Evolutionary conservation across 2,113 vertebrate species (phyloP).

Genomic region (Eptesicus fuscus): DNA sequence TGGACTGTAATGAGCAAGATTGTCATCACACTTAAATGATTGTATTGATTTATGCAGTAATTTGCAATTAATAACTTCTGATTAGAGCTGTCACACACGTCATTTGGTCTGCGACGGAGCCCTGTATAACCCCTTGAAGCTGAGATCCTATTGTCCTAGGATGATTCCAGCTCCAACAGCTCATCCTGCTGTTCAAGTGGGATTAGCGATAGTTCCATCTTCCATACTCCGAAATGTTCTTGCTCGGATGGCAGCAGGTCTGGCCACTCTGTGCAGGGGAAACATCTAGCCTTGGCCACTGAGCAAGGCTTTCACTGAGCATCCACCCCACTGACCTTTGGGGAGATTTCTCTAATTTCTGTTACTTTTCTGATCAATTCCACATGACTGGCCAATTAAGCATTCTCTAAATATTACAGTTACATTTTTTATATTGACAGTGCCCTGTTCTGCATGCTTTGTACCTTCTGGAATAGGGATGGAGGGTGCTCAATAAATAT

Average conservation of each 20-base stretch:
- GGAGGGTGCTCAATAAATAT: neutral
- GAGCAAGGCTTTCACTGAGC: neutral
- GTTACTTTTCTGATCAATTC: neutral
- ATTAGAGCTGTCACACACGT: neutral
- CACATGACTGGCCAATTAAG: neutral
- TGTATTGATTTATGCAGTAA: neutral
- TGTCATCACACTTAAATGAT: neutral
- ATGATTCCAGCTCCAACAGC: neutral
- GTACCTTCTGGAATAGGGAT: rapidly evolving
- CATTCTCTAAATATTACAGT: neutral
- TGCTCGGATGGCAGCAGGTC: rapidly evolving
- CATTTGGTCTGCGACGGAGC: neutral
- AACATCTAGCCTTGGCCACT: neutral
- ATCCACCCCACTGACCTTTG: neutral
- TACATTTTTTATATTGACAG: neutral
- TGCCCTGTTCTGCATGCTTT: neutral
- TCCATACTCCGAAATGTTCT: neutral
- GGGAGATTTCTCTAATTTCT: neutral
- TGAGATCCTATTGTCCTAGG: neutral
- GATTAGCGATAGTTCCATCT: neutral
- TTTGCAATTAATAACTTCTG: neutral
- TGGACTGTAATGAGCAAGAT: neutral
- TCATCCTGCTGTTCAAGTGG: neutral
- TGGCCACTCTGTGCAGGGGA: rapidly evolving
- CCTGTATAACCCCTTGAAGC: neutral